Conservation (phyloP, 2,888 invertebrate genomes). For the Lordiphosa andalusiaca region DNA sequence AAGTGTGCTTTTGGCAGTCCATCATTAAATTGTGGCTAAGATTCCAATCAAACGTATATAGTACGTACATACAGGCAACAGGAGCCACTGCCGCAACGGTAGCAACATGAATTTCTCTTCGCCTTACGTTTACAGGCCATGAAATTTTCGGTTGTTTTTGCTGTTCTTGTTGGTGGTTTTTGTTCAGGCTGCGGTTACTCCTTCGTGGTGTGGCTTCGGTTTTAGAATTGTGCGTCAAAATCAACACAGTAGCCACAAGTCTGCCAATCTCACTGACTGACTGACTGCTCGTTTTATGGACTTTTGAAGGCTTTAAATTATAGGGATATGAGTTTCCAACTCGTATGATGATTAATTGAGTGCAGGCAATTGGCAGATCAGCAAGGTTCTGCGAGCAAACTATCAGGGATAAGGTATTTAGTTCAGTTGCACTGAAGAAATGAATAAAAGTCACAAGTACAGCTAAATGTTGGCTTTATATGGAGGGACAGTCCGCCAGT, state of each 20-base stretch:
- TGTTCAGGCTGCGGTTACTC: slow-evolving; percentile 13
- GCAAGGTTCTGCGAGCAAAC: not conserved
- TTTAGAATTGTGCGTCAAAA: slow-evolving; percentile 46
- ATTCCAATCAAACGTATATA: slow-evolving; percentile 58
- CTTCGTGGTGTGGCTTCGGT: slow-evolving; percentile 12
- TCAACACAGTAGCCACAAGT: slow-evolving; percentile 35
- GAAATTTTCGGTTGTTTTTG: slow-evolving; percentile 22
- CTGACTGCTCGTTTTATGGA: slow-evolving; percentile 27
- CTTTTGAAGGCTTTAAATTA: slow-evolving; percentile 59
- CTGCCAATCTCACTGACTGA: slow-evolving; percentile 20
- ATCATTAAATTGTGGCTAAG: slow-evolving; percentile 75
- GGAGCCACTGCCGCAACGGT: slow-evolving; percentile 18
- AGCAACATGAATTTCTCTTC: slow-evolving; percentile 34
- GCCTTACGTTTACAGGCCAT: slow-evolving; percentile 15
- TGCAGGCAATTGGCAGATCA: slow-evolving; percentile 31
- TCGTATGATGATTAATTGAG: slow-evolving; percentile 44
- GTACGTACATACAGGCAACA: slow-evolving; percentile 39
- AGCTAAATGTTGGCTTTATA: no score
- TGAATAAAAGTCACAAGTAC: no score
- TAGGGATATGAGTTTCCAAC: slow-evolving; percentile 33
- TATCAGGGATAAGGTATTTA: no score
- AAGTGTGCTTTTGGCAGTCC: slow-evolving; percentile 76
- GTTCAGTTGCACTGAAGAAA: no score
- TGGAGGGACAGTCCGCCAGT: no score
- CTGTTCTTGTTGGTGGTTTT: slow-evolving; percentile 8